Percentiles rank a stretch among this genome's conserved stretches.
phyloP scores from a whole-genome alignment of 1,140 invertebrate species.

The Macrocentrus cingulum region DNA sequence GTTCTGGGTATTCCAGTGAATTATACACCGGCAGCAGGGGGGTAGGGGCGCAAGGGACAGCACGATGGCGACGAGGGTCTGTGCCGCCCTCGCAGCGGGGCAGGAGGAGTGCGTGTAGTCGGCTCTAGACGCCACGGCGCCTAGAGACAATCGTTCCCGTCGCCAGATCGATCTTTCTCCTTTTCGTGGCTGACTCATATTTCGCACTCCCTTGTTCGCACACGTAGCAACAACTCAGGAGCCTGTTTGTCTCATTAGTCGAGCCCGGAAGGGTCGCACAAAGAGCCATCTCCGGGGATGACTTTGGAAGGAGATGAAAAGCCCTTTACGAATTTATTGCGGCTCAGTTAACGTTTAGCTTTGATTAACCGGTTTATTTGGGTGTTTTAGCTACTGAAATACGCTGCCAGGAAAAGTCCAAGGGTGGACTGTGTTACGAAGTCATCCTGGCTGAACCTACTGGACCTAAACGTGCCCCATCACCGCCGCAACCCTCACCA shows the following conservation, averaged over 20 bases:
- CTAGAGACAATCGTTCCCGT: constrained; percentile 50
- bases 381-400: constrained; percentile 77
- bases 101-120: constrained; percentile 40
- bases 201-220: constrained; percentile 33
- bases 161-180: constrained; percentile 54
- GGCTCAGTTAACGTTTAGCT: neutral
- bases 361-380: constrained; percentile 25
- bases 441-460: constrained; percentile 87
- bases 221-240: constrained; percentile 17
- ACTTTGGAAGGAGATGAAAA: constrained; percentile 10
- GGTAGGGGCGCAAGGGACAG: neutral
- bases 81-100: neutral
- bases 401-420: constrained; percentile 83
- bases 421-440: constrained; percentile 89
- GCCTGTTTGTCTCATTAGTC: constrained; percentile 18
- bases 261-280: neutral
- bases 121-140: constrained; percentile 53
- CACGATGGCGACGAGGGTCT: constrained; percentile 22
- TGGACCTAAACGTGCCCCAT: constrained; percentile 67
- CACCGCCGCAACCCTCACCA: constrained; percentile 57
- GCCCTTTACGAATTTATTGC: constrained; percentile 15
- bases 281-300: constrained; percentile 7
- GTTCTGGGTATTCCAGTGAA: constrained; percentile 33
- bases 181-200: constrained; percentile 52
- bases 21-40: constrained; percentile 36